Evolutionary conservation across 1,140 invertebrate genomes (phyloP), one percentile per base, ranked within the genome.

Genomic region (Micrasema minimum): DNA sequence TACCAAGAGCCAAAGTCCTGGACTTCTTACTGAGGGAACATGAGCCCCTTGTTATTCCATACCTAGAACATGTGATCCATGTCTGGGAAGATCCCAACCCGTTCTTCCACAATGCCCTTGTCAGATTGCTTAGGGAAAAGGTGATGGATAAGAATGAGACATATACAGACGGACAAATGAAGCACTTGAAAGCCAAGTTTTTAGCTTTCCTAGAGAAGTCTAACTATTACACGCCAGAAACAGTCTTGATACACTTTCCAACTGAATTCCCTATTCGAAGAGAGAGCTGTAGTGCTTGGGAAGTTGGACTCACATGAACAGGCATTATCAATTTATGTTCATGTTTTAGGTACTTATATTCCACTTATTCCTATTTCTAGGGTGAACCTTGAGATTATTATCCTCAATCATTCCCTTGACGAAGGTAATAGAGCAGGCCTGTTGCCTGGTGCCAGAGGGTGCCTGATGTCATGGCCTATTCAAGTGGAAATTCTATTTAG

Each of bases 1-100:
- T 99, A 16, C 95, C 97, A 0, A 86, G 96, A 69, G 90, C 95
- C 37, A 90, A 92, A 81, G 91, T 99, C 14, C 81, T 98, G 22
- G 93, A 97, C 78, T 98, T 93, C 83, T 81, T 99, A 4, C 83
- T 95, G 2, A 89, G 90, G 77, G 92, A 90, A 71, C 92, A 96
- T 72, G 90, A 92, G 71, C 79, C 87, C 53, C 81, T 97, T 20
- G 92, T 96, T 0, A 94, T 98, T 78, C 92, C 93, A 0, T 99
- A 99, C 81, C 82, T 99, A 82, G 96, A 99, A 80, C 96, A 99
- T 80, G 88, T 99, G 0, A 95, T 99, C 20, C 87, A 92, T 72
- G 87, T 89, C 7, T 98, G 96, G 94, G 88, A 92, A 64, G 97
- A 99, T 74, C 90, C 87, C 1, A 94, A 92, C 79, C 85, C 92